phyloP scores from a whole-genome alignment of 2,113 vertebrate species.

The Sylvia atricapilla region DNA sequence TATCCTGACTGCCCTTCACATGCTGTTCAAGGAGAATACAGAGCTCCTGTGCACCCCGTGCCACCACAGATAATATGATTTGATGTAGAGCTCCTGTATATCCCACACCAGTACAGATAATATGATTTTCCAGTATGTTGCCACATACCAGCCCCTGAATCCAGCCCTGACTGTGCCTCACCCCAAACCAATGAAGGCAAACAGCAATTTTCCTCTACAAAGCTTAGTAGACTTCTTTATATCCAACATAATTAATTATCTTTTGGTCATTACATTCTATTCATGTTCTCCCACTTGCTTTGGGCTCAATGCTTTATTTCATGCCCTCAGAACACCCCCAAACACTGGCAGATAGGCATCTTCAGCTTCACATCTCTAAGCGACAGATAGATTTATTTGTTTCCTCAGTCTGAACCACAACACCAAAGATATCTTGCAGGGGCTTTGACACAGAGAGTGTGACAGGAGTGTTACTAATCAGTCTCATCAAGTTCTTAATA shows the following conservation, averaged over 20 bases:
- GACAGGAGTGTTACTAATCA: background rate
- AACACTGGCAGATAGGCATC: background rate
- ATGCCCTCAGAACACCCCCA: background rate
- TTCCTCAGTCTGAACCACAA: background rate
- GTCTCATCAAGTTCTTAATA: background rate
- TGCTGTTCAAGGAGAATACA: background rate
- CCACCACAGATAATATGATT: background rate
- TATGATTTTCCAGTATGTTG: background rate
- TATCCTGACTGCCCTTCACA: background rate
- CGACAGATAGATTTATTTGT: background rate
- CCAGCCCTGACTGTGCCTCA: background rate
- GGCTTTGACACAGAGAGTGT: background rate
- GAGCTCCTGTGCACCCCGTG: background rate
- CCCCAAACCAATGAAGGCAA: background rate
- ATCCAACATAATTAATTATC: background rate
- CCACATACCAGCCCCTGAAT: background rate
- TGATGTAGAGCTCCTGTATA: background rate
- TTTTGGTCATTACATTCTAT: background rate
- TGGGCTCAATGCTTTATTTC: background rate
- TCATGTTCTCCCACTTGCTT: background rate
- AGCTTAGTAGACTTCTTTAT: background rate
- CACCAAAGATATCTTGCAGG: background rate
- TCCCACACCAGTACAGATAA: too few species aligned
- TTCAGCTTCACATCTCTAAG: background rate
- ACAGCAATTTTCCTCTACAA: background rate